phyloP scores from a whole-genome alignment of 2,888 invertebrate genomes.

The Baronia brevicornis region DNA sequence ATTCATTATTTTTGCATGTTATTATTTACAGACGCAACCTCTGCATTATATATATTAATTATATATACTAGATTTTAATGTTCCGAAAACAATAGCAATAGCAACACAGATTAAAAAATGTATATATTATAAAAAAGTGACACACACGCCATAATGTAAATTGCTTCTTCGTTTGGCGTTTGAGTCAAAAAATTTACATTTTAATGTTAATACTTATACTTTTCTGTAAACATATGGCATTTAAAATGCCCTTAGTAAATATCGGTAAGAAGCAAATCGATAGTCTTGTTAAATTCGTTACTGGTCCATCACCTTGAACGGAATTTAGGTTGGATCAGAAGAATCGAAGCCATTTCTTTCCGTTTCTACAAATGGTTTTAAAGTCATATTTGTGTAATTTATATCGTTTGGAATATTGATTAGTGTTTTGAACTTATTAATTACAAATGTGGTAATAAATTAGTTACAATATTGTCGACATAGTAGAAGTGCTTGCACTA shows the following conservation, averaged over 20 bases:
- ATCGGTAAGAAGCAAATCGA: constrained; percentile 55
- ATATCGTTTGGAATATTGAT: constrained; percentile 20
- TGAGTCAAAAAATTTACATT: constrained; percentile 59
- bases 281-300: constrained; percentile 25
- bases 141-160: constrained; percentile 77
- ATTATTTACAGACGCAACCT: constrained; percentile 16
- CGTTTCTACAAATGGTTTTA: constrained; percentile 43
- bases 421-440: too few relatives aligned
- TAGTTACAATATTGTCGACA: constrained; percentile 55
- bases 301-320: constrained; percentile 33
- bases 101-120: constrained; percentile 48
- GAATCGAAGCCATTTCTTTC: constrained; percentile 70
- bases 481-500: constrained; percentile 55
- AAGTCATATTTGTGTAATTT: constrained; percentile 30
- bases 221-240: constrained; percentile 51
- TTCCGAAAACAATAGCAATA: constrained; percentile 16
- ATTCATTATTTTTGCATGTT: too few relatives aligned
- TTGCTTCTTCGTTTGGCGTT: constrained; percentile 72
- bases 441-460: constrained; percentile 33
- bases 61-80: constrained; percentile 18
- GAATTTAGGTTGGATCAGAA: constrained; percentile 64
- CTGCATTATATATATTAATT: background rate
- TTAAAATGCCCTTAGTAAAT: constrained; percentile 63
- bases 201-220: constrained; percentile 50
- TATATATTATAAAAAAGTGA: constrained; percentile 60